Percentiles rank a stretch among this genome's conserved stretches.
Evolutionary conservation across 2,888 invertebrate species (phyloP).

Genomic region (Dusona sp.): DNA sequence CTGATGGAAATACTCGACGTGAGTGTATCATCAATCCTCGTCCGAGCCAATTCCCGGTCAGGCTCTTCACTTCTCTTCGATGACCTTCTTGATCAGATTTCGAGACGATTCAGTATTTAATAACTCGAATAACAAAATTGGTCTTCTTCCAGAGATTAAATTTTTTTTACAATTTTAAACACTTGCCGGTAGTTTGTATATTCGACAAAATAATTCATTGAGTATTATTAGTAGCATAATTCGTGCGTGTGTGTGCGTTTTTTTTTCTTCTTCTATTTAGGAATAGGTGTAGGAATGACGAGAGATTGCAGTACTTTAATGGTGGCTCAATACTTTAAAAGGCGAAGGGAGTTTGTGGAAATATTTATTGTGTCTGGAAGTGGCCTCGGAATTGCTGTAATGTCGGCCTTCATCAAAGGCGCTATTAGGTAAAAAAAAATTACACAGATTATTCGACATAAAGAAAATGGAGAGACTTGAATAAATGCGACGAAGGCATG

Average conservation of each 20-base stretch:
- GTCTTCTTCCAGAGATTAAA: not conserved
- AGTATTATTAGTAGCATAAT: not conserved
- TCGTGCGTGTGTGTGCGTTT: not conserved
- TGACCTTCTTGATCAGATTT: conserved; percentile 27
- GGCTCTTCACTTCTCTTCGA: conserved; percentile 30
- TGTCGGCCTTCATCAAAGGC: conserved; percentile 93
- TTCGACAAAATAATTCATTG: not conserved
- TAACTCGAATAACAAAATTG: conserved; percentile 15
- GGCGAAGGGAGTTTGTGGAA: conserved; percentile 93
- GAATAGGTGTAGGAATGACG: conserved; percentile 94
- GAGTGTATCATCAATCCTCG: conserved; percentile 64
- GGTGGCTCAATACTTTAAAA: conserved; percentile 96
- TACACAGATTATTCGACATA: not conserved
- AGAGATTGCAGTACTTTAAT: conserved; percentile 94
- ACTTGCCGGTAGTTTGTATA: not conserved
- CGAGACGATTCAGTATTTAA: conserved; percentile 5
- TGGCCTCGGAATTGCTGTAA: conserved; percentile 93
- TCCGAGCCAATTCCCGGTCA: conserved; percentile 50
- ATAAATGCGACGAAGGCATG: not conserved
- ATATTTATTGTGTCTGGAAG: conserved; percentile 95
- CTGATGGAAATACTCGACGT: conserved; percentile 64
- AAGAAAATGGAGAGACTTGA: conserved; percentile 6
- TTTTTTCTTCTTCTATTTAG: conserved; percentile 78
- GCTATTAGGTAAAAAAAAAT: conserved; percentile 89
- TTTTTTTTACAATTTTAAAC: not conserved